Conservation (phyloP, 2,888 invertebrate genomes). For the Syritta pipiens region DNA sequence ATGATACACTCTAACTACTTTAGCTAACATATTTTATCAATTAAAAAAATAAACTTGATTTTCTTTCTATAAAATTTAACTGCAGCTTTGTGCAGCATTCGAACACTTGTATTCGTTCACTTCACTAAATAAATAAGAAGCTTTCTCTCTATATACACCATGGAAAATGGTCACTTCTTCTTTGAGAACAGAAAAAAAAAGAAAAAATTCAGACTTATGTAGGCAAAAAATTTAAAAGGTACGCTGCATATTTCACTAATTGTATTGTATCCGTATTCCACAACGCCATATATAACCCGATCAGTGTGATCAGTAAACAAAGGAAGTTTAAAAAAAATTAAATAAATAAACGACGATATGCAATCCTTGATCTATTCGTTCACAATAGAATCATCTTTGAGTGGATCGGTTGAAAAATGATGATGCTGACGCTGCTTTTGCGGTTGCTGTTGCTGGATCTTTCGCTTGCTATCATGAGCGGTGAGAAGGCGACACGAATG, state of each 20-base stretch:
- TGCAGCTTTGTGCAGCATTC: too few relatives aligned
- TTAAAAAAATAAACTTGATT: slow-evolving; percentile 9
- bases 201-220: too few relatives aligned
- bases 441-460: too few relatives aligned
- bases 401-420: slow-evolving; percentile 54
- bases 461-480: slow-evolving; percentile 40
- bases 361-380: slow-evolving; percentile 58
- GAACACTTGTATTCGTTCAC: too few relatives aligned
- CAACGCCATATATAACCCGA: slow-evolving; percentile 3
- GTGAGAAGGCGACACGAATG: slow-evolving; percentile 59
- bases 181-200: too few relatives aligned
- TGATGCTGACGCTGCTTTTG: slow-evolving; percentile 46
- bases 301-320: slow-evolving; percentile 46
- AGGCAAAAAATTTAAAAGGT: too few relatives aligned
- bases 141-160: too few relatives aligned
- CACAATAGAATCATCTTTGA: slow-evolving; percentile 54
- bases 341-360: slow-evolving; percentile 32
- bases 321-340: too few relatives aligned
- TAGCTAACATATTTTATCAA: slow-evolving; percentile 44
- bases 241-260: too few relatives aligned
- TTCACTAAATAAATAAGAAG: too few relatives aligned
- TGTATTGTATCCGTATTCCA: slow-evolving; percentile 43
- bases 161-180: too few relatives aligned
- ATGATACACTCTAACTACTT: slow-evolving; percentile 4
- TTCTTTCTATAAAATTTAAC: too few relatives aligned